Conservation (phyloP, 1,140 invertebrate genomes). For the Babylonia areolata region DNA sequence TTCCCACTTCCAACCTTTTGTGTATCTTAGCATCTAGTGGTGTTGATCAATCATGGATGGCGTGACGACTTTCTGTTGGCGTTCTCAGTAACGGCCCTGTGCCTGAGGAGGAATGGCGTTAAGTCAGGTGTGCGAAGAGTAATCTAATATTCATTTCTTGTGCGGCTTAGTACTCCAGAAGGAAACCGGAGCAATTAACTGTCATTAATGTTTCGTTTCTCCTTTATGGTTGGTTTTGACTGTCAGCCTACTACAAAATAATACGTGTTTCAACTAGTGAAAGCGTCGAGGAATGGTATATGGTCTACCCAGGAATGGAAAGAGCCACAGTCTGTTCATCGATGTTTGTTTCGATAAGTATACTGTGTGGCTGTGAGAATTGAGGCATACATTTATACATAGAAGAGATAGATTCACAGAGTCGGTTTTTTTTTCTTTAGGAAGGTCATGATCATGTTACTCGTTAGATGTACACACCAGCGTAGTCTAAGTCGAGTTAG, state of each 20-base stretch:
- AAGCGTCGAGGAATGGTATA: no score
- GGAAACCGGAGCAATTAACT: not conserved
- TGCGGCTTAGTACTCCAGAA: not conserved
- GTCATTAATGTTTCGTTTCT: not conserved
- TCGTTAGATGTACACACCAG: no score
- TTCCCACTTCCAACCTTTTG: constrained; percentile 4
- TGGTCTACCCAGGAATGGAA: no score
- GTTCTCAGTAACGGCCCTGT: not conserved
- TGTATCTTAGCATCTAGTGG: constrained; percentile 41
- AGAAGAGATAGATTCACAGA: no score
- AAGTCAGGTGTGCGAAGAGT: not conserved
- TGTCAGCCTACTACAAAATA: no score
- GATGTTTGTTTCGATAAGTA: no score
- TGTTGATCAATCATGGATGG: constrained; percentile 34
- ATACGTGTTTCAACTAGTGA: not conserved
- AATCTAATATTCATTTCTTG: not conserved
- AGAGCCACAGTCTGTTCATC: no score
- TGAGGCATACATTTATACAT: no score
- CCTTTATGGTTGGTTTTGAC: not conserved
- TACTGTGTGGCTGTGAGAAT: no score
- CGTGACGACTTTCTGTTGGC: not conserved
- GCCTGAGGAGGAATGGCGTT: constrained; percentile 2
- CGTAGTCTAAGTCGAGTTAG: no score
- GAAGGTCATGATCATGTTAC: no score
- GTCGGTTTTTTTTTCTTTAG: no score